phyloP scores from a whole-genome alignment of 2,888 invertebrate species.

The Rotaria socialis region DNA sequence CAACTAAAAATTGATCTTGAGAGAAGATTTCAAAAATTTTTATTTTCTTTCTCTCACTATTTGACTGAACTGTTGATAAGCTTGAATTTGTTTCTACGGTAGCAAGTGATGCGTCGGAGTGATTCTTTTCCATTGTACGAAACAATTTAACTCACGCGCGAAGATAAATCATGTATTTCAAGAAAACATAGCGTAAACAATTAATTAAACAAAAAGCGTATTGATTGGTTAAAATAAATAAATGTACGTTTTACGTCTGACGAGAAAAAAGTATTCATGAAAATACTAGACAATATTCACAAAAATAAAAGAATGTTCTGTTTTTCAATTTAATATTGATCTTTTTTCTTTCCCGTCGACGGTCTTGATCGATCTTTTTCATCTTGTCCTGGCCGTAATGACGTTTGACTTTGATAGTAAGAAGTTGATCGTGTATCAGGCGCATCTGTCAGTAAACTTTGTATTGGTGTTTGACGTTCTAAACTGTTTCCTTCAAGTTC shows the following conservation, averaged over 20 bases:
- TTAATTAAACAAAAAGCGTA: background rate
- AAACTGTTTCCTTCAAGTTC: conserved; percentile 60
- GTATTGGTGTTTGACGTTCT: conserved; percentile 12
- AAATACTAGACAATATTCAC: background rate
- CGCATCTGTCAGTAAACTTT: background rate
- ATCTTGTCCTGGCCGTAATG: background rate
- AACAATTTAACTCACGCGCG: background rate
- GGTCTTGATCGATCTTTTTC: background rate
- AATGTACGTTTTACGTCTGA: background rate
- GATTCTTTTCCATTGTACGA: too few species aligned
- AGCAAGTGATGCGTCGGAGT: too few species aligned
- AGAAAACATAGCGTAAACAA: background rate
- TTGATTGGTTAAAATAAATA: background rate
- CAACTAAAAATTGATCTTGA: background rate
- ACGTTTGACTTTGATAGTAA: background rate
- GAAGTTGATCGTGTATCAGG: background rate
- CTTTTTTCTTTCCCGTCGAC: background rate
- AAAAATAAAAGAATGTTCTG: background rate
- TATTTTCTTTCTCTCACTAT: too few species aligned
- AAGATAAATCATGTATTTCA: background rate
- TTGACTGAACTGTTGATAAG: too few species aligned
- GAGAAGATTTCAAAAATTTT: too few species aligned
- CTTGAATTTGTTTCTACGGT: too few species aligned
- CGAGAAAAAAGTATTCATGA: too few species aligned
- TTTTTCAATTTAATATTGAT: background rate